Evolutionary conservation across 2,888 invertebrate species (phyloP).

Genomic region (Abrostola tripartita): DNA sequence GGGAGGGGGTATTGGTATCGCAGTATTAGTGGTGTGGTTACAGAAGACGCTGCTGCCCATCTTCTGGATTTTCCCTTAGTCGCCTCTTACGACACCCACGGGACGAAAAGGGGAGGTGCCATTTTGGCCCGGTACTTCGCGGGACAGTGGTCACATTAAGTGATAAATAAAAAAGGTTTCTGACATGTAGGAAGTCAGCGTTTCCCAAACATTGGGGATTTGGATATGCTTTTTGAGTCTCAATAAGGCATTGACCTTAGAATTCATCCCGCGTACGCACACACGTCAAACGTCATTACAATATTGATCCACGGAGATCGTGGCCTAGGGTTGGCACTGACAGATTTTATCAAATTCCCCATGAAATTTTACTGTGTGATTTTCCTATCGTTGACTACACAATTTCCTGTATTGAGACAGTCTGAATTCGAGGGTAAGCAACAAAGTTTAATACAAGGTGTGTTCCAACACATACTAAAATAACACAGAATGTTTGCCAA

Average conservation of each 20-base stretch:
- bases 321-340: conserved; percentile 31
- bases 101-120: too few species aligned
- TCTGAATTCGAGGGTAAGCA: too few species aligned
- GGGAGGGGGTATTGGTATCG: too few species aligned
- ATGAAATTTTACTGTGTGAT: conserved; percentile 8
- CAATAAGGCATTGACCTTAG: conserved; percentile 39
- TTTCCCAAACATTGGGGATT: conserved; percentile 20
- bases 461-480: not conserved
- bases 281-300: conserved; percentile 43
- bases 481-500: too few species aligned
- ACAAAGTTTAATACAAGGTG: too few species aligned
- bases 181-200: not conserved
- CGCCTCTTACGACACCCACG: too few species aligned
- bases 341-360: conserved; percentile 9
- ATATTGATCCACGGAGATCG: conserved; percentile 36
- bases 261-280: conserved; percentile 40
- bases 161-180: conserved; percentile 1
- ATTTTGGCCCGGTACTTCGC: too few species aligned
- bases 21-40: too few species aligned
- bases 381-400: not conserved
- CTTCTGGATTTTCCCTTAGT: too few species aligned
- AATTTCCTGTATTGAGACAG: conserved; percentile 19
- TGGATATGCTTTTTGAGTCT: conserved; percentile 27
- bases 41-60: too few species aligned
- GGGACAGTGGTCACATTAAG: too few species aligned